These are phyloP conservation scores for Cyclargus thomasi DNA, from an alignment of 1,140 invertebrate species.

Conservation along the genomic window DNA sequence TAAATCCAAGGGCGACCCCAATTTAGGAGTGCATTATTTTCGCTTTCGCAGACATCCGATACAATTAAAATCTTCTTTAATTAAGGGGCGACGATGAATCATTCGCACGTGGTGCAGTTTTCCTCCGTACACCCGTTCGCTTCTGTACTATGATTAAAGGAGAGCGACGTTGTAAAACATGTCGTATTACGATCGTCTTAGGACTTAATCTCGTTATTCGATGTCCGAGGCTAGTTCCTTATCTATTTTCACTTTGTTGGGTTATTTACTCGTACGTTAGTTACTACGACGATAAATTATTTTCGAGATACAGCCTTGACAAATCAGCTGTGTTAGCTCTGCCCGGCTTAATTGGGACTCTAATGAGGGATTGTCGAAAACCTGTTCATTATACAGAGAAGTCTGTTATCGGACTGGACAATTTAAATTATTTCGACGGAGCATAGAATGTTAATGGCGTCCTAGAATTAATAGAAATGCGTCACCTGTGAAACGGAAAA, in stretches of 20 bases:
- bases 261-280: constrained; percentile 71
- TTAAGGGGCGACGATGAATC: constrained; percentile 75
- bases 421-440: constrained; percentile 28
- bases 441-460: constrained; percentile 23
- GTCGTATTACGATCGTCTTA: constrained; percentile 10
- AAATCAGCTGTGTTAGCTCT: constrained; percentile 65
- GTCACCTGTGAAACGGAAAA: constrained; percentile 23
- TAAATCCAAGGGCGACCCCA: constrained; percentile 68
- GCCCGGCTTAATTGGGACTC: background rate
- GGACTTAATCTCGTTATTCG: background rate
- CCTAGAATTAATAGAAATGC: constrained; percentile 25
- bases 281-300: constrained; percentile 70
- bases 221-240: constrained; percentile 44
- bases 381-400: background rate
- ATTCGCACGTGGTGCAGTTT: constrained; percentile 76
- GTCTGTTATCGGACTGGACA: constrained; percentile 31
- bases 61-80: constrained; percentile 77
- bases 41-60: constrained; percentile 74
- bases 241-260: constrained; percentile 59
- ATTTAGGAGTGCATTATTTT: constrained; percentile 75
- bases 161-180: constrained; percentile 13
- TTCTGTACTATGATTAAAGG: constrained; percentile 8
- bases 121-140: constrained; percentile 60
- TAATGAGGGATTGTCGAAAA: background rate
- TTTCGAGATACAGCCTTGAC: constrained; percentile 59